A percentile compares a stretch with the other conserved stretches of the same genome.
These are phyloP conservation scores for Caenorhabditis sp. DNA, from an alignment of 2,888 invertebrate species.

Conservation along the genomic window DNA sequence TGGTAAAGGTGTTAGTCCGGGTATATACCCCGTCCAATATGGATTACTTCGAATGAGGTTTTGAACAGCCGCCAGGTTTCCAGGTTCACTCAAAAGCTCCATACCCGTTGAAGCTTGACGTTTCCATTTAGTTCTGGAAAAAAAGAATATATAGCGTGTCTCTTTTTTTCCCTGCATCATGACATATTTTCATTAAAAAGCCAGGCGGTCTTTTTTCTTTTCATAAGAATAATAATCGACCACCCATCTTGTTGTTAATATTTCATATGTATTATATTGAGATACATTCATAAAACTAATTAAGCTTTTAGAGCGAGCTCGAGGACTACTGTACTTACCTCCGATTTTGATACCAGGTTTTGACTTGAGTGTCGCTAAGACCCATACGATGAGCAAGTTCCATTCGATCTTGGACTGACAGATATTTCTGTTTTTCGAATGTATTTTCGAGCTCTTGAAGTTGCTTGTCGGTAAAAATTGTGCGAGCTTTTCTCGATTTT, in stretches of 20 bases:
- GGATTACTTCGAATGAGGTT: slow-evolving; percentile 74
- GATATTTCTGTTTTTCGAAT: slow-evolving; percentile 68
- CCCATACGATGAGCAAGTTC: slow-evolving; percentile 89
- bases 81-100: slow-evolving; percentile 93
- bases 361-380: slow-evolving; percentile 97
- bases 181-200: background rate
- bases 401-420: slow-evolving; percentile 81
- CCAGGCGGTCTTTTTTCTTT: background rate
- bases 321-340: slow-evolving; percentile 76
- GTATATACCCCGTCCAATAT: slow-evolving; percentile 58
- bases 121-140: slow-evolving; percentile 94
- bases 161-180: background rate
- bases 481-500: slow-evolving; percentile 70
- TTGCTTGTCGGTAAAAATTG: slow-evolving; percentile 91
- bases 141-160: background rate
- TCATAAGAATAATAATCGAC: background rate
- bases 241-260: slow-evolving; percentile 1
- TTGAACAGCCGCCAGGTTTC: slow-evolving; percentile 96
- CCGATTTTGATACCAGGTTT: slow-evolving; percentile 99
- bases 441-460: slow-evolving; percentile 69
- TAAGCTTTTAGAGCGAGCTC: too few relatives aligned
- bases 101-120: slow-evolving; percentile 96
- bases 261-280: background rate
- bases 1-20: slow-evolving; percentile 4
- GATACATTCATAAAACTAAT: background rate